Evolutionary conservation across 2,113 vertebrate genomes (phyloP).

Genomic region (Solenodon paradoxus): DNA sequence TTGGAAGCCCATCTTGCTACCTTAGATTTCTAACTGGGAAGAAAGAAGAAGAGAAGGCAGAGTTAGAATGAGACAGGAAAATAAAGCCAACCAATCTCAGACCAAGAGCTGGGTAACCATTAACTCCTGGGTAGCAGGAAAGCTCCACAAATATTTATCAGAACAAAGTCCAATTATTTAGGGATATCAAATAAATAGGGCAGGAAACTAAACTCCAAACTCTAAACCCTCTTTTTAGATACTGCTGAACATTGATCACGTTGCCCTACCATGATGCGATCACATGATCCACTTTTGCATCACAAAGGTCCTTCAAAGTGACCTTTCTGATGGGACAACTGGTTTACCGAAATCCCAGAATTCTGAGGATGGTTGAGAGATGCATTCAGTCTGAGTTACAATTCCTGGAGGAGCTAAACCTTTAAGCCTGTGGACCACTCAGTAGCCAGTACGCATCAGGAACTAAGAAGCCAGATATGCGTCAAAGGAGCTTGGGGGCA

Average conservation of each 20-base stretch:
- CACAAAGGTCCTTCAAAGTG: not conserved
- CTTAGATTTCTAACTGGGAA: not conserved
- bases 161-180: conserved; percentile 34
- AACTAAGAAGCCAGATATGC: not conserved
- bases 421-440: not conserved
- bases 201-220: not conserved
- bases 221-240: not conserved
- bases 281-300: not conserved
- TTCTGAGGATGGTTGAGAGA: not conserved
- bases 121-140: not conserved
- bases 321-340: not conserved
- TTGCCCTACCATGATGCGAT: not conserved
- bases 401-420: not conserved
- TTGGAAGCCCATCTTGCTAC: not conserved
- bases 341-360: not conserved
- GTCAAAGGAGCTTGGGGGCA: not conserved
- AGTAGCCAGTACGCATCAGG: not conserved
- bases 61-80: not conserved
- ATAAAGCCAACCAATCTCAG: too few species aligned
- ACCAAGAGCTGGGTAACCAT: not conserved
- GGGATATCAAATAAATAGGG: not conserved
- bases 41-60: not conserved
- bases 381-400: not conserved
- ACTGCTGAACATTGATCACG: not conserved
- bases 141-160: conserved; percentile 35